Base-by-base conservation (phyloP, 2,797 vertebrate genomes). In the Dicrostonyx torquatus region DNA sequence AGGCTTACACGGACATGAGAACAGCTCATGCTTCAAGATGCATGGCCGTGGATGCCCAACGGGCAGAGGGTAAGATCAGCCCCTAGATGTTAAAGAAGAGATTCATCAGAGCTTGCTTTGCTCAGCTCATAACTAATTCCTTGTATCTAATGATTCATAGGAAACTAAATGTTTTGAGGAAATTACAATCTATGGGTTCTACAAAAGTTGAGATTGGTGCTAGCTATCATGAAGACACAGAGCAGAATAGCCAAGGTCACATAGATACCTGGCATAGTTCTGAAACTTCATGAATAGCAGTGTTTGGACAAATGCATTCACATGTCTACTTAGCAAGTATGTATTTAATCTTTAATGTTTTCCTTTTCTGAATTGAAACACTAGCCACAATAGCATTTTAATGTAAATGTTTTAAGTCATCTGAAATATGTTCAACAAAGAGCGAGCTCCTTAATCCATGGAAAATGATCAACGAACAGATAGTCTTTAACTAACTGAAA, bases 101-200 rank as follows among this genome's bases (percentile, higher is more conserved):
- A 91, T 90, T 97, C 92, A 97, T 97, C 97, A 98, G 96, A 95
- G 96, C 91, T 92, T 97, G 96, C 82, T 95, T 96, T 93, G 82
- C 66, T 95, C 95, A 91, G 90, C 37, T 97, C 95, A 90, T 87
- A 97, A 95, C 75, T 94, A 96, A 96, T 94, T 83, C 70, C 68
- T 94, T 29, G 87, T 96, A 94, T 87, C n/a, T 90, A 88, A 89
- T 95, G 89, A 97, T 93, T 97, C 95, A 97, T 60, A 45, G 72
- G 94, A 31, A 97, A 94, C 70, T 80, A 66, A 96, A 91, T 94
- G 70, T 92, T 96, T 91, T 92, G 53, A 94, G 89, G 83, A 97
- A 90, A 93, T 53, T 77, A 58, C 31, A 89, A 93, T 66, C 88
- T 92, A 60, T 72, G 84, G 12, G 75, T 91, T 73, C 66, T 76